Evolutionary conservation across 2,888 invertebrate species (phyloP).

Genomic region (Clitarchus hookeri): DNA sequence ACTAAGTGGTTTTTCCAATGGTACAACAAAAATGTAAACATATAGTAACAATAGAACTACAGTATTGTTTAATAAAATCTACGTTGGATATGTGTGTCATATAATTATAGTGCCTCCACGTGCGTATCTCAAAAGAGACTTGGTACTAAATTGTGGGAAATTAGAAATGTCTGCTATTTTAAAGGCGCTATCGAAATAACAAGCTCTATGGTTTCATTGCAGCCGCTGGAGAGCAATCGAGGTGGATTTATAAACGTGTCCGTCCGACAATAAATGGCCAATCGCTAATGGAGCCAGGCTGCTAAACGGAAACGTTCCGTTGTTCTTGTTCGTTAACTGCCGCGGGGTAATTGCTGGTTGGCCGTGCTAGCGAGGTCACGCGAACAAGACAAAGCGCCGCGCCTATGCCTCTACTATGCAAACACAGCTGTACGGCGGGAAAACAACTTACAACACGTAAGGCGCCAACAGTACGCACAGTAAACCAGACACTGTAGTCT

Average conservation of each 20-base stretch:
- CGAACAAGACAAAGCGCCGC: neutral
- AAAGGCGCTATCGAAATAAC: neutral
- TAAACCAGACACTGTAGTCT: too few relatives aligned
- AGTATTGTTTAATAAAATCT: too few relatives aligned
- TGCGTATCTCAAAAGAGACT: too few relatives aligned
- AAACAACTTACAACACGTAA: neutral
- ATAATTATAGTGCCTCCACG: too few relatives aligned
- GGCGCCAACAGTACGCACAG: neutral
- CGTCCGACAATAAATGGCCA: neutral
- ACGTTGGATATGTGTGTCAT: too few relatives aligned
- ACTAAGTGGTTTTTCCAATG: too few relatives aligned
- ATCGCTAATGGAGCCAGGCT: neutral
- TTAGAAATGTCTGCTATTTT: too few relatives aligned
- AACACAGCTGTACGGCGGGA: neutral
- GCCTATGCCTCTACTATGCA: neutral
- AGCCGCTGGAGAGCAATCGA: neutral
- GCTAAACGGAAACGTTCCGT: neutral
- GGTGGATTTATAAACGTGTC: neutral
- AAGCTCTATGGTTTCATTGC: neutral
- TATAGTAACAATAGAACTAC: too few relatives aligned
- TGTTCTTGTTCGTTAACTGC: conserved; percentile 9
- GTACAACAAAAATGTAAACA: too few relatives aligned
- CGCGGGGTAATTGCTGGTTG: neutral
- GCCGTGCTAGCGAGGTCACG: neutral
- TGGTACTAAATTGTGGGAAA: too few relatives aligned